Conservation (phyloP, 2,113 vertebrate species). For the Mirounga angustirostris region DNA sequence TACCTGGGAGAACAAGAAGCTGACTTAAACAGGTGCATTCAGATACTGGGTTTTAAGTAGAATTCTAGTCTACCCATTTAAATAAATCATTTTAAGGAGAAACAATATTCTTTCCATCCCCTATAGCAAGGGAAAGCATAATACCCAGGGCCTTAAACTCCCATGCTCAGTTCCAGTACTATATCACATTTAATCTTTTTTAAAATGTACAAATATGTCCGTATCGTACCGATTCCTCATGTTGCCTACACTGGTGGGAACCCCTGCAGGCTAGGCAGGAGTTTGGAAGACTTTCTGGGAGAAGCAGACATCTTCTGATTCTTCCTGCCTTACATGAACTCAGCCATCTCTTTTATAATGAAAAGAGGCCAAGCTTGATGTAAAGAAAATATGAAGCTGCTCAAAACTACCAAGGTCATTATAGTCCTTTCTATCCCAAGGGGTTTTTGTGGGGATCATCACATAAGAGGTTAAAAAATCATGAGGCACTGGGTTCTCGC, state of each 20-base stretch:
- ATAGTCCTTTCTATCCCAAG: neutral
- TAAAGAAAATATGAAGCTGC: constrained; percentile 54
- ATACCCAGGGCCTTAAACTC: constrained; percentile 75
- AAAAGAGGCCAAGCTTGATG: neutral
- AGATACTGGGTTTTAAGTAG: constrained; percentile 88
- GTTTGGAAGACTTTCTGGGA: constrained; percentile 55
- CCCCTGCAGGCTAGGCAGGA: constrained; percentile 5
- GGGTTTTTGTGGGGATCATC: constrained; percentile 59
- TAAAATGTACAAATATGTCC: constrained; percentile 59
- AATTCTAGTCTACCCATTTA: constrained; percentile 90
- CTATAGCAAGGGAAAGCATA: constrained; percentile 83
- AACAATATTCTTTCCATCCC: constrained; percentile 87
- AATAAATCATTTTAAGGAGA: constrained; percentile 91
- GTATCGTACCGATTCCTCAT: constrained; percentile 24
- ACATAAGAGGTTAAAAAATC: constrained; percentile 48
- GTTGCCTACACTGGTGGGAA: neutral
- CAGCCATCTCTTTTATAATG: neutral
- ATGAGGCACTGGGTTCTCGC: neutral
- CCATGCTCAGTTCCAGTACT: constrained; percentile 66
- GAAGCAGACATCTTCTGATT: neutral
- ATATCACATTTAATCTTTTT: constrained; percentile 74
- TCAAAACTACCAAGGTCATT: constrained; percentile 17
- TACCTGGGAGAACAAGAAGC: constrained; percentile 92
- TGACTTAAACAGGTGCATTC: constrained; percentile 91
- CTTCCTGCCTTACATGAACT: constrained; percentile 20